phyloP scores from a whole-genome alignment of 2,888 invertebrate genomes.

The Drosophila ezoana region DNA sequence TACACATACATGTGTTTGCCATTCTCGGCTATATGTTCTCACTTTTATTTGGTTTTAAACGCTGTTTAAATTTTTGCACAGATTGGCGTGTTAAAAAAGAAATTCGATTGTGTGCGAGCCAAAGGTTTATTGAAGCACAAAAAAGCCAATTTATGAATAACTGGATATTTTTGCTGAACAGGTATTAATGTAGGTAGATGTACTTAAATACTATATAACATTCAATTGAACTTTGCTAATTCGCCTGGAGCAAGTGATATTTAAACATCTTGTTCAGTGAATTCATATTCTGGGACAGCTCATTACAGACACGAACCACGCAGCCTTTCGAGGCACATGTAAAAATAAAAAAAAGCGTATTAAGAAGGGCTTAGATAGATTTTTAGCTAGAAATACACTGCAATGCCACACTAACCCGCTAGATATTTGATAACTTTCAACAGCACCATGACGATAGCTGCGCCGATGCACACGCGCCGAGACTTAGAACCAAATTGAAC shows the following conservation, averaged over 20 bases:
- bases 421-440: slow-evolving; percentile 82
- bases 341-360: slow-evolving; percentile 15
- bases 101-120: slow-evolving; percentile 2
- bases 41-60: slow-evolving; percentile 24
- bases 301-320: slow-evolving; percentile 71
- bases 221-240: slow-evolving; percentile 28
- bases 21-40: slow-evolving; percentile 13
- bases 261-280: slow-evolving; percentile 75
- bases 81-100: not conserved
- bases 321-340: slow-evolving; percentile 64
- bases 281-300: slow-evolving; percentile 74
- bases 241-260: slow-evolving; percentile 71
- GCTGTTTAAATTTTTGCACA: not conserved
- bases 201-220: slow-evolving; percentile 1
- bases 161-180: slow-evolving; percentile 18
- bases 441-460: slow-evolving; percentile 74
- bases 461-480: slow-evolving; percentile 74
- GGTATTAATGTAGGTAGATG: slow-evolving; percentile 19
- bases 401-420: slow-evolving; percentile 73
- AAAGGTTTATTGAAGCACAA: slow-evolving; percentile 48
- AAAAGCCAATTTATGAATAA: slow-evolving; percentile 11
- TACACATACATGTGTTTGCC: not conserved
- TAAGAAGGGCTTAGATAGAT: slow-evolving; percentile 1
- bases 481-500: slow-evolving; percentile 82
- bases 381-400: slow-evolving; percentile 11